phyloP scores from a whole-genome alignment of 2,888 invertebrate species.

The Orthosia gothica region DNA sequence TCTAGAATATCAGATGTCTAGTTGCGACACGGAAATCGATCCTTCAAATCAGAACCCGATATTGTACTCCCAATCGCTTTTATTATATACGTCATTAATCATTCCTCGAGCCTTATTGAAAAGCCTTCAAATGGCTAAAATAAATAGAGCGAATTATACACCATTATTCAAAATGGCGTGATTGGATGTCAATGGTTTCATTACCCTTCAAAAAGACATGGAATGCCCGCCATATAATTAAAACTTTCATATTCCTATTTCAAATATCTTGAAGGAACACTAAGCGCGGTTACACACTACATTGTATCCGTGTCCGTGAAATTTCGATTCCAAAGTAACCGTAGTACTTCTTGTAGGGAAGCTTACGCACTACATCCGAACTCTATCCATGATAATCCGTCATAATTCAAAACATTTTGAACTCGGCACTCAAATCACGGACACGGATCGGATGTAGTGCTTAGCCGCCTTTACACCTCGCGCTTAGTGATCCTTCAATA shows the following conservation, averaged over 20 bases:
- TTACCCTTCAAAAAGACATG: not conserved
- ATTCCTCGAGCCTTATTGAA: not conserved
- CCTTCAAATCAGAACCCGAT: not conserved
- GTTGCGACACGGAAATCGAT: not conserved
- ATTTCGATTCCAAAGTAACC: too few relatives aligned
- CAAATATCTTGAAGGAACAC: too few relatives aligned
- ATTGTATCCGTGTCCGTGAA: too few relatives aligned
- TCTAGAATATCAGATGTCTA: not conserved
- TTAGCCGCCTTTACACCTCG: too few relatives aligned
- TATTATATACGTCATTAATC: constrained; percentile 19
- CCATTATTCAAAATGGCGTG: constrained; percentile 4
- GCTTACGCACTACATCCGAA: too few relatives aligned
- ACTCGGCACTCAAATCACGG: too few relatives aligned
- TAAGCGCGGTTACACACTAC: too few relatives aligned
- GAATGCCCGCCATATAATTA: not conserved
- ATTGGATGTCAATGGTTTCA: not conserved
- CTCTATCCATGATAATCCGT: too few relatives aligned
- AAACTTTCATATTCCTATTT: not conserved
- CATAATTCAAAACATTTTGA: too few relatives aligned
- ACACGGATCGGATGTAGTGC: too few relatives aligned
- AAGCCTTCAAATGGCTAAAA: not conserved
- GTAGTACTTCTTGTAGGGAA: too few relatives aligned
- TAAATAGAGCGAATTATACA: constrained; percentile 4
- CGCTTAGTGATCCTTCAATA: too few relatives aligned
- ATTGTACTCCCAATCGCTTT: not conserved